A percentile compares a stretch with the other conserved stretches of the same genome.
phyloP scores from a whole-genome alignment of 2,888 invertebrate species.

The Lacanobia wlatinum region DNA sequence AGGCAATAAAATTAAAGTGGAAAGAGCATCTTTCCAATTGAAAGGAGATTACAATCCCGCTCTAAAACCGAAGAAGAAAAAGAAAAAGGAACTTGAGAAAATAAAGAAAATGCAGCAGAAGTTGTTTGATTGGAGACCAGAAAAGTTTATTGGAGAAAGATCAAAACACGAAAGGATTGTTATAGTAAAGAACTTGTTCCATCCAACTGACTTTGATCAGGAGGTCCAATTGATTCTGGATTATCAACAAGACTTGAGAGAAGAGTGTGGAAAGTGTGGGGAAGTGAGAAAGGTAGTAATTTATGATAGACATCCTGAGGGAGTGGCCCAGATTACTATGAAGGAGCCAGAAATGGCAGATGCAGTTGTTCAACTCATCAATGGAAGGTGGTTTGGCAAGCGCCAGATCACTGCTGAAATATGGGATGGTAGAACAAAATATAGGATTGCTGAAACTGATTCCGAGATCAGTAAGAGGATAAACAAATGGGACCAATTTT shows the following conservation, averaged over 20 bases:
- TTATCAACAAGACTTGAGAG: constrained; percentile 97
- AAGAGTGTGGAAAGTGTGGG: constrained; percentile 97
- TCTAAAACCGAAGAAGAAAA: constrained; percentile 97
- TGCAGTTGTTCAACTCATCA: constrained; percentile 95
- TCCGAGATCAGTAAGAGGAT: constrained; percentile 95
- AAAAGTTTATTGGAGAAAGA: constrained; percentile 96
- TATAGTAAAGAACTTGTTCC: constrained; percentile 98
- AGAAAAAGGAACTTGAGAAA: constrained; percentile 97
- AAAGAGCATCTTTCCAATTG: constrained; percentile 98
- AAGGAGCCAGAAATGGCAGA: constrained; percentile 97
- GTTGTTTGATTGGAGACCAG: constrained; percentile 99
- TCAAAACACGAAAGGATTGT: constrained; percentile 97
- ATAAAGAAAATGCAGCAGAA: constrained; percentile 97
- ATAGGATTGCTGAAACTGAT: constrained; percentile 97
- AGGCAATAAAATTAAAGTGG: constrained; percentile 96
- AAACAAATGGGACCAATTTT: constrained; percentile 96
- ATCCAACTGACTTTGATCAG: constrained; percentile 96
- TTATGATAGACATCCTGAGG: constrained; percentile 98
- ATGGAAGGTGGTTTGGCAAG: constrained; percentile 97
- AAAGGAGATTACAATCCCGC: constrained; percentile 98
- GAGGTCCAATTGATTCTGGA: constrained; percentile 97
- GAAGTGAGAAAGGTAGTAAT: constrained; percentile 97
- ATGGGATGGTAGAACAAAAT: constrained; percentile 99
- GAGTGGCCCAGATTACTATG: constrained; percentile 98
- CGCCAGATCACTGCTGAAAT: constrained; percentile 95